Percentiles rank a stretch among this genome's conserved stretches.
Conservation (phyloP, 2,888 invertebrate genomes). For the Drosophila suboccidentalis region DNA sequence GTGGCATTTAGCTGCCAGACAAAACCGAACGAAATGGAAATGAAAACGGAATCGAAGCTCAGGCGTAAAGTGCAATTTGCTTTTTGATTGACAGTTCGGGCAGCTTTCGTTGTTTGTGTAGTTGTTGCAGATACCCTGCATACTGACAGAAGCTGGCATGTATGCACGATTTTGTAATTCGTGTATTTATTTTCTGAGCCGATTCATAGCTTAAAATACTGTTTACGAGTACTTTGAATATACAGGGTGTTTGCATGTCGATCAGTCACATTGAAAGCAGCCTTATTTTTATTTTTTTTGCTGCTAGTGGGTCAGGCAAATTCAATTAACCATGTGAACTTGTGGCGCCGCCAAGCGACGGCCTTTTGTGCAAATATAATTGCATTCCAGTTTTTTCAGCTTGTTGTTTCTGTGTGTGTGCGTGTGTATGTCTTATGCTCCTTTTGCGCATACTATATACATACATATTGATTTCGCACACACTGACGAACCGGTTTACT, state of each 20-base stretch:
- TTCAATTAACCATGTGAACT: constrained; percentile 82
- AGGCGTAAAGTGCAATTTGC: constrained; percentile 52
- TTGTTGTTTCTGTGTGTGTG: constrained; percentile 9
- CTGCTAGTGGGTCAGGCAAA: constrained; percentile 80
- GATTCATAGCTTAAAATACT: not conserved
- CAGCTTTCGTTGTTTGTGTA: constrained; percentile 2
- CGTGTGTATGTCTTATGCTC: constrained; percentile 3
- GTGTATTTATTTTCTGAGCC: not conserved
- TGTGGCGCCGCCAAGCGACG: constrained; percentile 61
- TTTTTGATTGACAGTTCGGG: constrained; percentile 27
- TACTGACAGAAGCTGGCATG: constrained; percentile 3
- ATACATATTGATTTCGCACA: constrained; percentile 31
- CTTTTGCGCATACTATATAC: constrained; percentile 7
- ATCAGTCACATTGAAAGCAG: not conserved
- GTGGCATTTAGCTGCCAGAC: constrained; percentile 45
- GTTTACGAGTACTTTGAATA: not conserved
- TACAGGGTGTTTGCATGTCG: constrained; percentile 16
- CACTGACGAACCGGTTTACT: constrained; percentile 44
- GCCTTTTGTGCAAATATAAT: constrained; percentile 61
- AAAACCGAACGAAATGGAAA: constrained; percentile 45
- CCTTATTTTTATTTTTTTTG: constrained; percentile 22
- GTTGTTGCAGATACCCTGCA: constrained; percentile 22
- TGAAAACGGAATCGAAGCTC: constrained; percentile 61
- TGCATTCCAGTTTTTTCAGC: constrained; percentile 47
- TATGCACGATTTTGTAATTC: not conserved